A percentile compares a stretch with the other conserved stretches of the same genome.
Evolutionary conservation across 2,888 invertebrate genomes (phyloP).

Genomic region (Amphimallon solstitiale): DNA sequence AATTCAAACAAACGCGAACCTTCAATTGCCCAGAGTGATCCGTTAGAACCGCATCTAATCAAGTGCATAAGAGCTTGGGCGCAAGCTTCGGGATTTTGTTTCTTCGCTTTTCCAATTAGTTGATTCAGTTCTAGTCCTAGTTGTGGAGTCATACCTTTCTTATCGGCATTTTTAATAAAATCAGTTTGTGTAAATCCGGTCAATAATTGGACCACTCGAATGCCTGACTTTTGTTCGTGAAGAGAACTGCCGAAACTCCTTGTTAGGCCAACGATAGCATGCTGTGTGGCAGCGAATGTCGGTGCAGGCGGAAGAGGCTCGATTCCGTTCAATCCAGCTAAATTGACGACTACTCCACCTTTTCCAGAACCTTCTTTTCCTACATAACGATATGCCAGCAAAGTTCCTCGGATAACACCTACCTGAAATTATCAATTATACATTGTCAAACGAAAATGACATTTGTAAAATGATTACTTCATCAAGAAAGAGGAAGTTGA

Average conservation of each 20-base stretch:
- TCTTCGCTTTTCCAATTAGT: constrained; percentile 45
- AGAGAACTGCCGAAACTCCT: constrained; percentile 56
- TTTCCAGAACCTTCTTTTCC: constrained; percentile 59
- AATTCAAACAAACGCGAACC: constrained; percentile 52
- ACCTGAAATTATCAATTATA: constrained; percentile 46
- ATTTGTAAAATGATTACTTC: no score
- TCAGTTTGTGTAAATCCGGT: constrained; percentile 59
- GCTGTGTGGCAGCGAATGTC: constrained; percentile 62
- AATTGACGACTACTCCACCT: constrained; percentile 67
- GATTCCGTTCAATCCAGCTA: constrained; percentile 64
- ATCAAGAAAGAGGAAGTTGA: no score
- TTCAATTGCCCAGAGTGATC: constrained; percentile 59
- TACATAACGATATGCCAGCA: constrained; percentile 61
- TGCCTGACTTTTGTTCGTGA: constrained; percentile 55
- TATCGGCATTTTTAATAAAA: constrained; percentile 52
- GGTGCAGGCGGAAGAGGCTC: constrained; percentile 63
- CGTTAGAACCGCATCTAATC: constrained; percentile 53
- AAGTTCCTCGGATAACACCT: constrained; percentile 59
- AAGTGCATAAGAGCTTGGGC: constrained; percentile 56
- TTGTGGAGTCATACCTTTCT: constrained; percentile 49
- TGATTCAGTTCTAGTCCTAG: constrained; percentile 48
- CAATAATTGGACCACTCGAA: constrained; percentile 60
- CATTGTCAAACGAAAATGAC: no score
- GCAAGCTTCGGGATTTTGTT: constrained; percentile 55
- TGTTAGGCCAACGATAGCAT: constrained; percentile 57